Evolutionary conservation across 1,140 invertebrate species (phyloP).

Genomic region (Arctopsyche grandis): DNA sequence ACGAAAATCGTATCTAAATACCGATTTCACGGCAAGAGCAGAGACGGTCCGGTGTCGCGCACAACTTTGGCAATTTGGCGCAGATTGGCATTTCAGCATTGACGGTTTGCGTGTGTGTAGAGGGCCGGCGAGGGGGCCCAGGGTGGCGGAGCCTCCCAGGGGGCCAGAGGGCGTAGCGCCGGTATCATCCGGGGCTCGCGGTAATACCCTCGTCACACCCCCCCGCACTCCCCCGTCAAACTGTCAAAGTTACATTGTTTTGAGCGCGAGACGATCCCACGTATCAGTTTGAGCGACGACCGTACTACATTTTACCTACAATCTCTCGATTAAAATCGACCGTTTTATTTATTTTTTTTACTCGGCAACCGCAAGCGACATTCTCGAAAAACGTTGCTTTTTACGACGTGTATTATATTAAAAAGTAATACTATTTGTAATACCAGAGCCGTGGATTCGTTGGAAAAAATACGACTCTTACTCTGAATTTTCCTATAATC

Average conservation of each 20-base stretch:
- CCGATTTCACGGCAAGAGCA: not conserved
- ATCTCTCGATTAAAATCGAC: slow-evolving; percentile 28
- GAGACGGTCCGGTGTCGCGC: not conserved
- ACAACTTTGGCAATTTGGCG: slow-evolving; percentile 27
- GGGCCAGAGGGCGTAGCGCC: not conserved
- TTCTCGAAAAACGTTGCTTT: too few relatives aligned
- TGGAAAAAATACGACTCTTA: too few relatives aligned
- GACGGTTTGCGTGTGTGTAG: not conserved
- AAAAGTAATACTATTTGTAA: too few relatives aligned
- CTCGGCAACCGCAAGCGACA: not conserved
- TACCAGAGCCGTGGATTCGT: too few relatives aligned
- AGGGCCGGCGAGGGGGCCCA: not conserved
- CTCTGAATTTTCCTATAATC: too few relatives aligned
- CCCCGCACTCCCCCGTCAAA: slow-evolving; percentile 26
- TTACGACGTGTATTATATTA: too few relatives aligned
- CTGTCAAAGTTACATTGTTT: slow-evolving; percentile 46
- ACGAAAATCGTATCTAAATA: not conserved
- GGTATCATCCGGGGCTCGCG: not conserved
- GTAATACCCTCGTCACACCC: slow-evolving; percentile 28
- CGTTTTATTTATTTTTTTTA: not conserved
- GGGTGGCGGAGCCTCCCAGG: not conserved
- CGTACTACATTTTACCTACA: slow-evolving; percentile 6
- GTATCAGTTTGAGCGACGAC: slow-evolving; percentile 27
- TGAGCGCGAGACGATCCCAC: slow-evolving; percentile 19
- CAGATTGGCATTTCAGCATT: slow-evolving; percentile 23